Base-by-base conservation (phyloP, 2,888 invertebrate species). In the Polylopha cassiicola region DNA sequence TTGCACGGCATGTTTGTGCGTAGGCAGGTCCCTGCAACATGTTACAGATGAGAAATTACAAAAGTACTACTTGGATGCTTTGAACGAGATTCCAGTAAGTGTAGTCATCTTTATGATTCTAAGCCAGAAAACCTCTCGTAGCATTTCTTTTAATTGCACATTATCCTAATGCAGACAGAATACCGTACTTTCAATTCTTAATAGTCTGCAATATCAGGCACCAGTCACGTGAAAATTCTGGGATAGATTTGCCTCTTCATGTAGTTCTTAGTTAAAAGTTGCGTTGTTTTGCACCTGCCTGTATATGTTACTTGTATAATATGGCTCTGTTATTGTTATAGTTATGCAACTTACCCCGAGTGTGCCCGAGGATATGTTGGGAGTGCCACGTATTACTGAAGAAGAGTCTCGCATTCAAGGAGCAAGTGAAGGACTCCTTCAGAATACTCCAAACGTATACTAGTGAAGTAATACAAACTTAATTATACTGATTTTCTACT, bases 1-100 rank as follows among this genome's bases (percentile, higher is more conserved):
- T 2, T 84, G 84, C 45, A 71, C 66, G 54, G 65, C 73, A 2
- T 84, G 84, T 48, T 50, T 84, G 3, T 75, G 77, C 44, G 66
- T 77, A 4, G 77, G 68, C 1, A 60, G 71, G 13, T 52, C 58
- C 1, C 49, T 78, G 0, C 55, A 63, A 4, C 50, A 58, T 13
- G 48, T 82, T 9, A 63, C 51, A 1, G 59, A 79, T 18, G 60
- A 61, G n/a, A 70, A 61, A 51, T 21, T 66, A 1, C 67, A 61
- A 32, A 60, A 58, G 24, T 82, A 64, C 51, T 84, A 79, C 43
- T 30, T 72, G 16, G 55, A 72, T 16, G 55, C 60, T 0, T 39
- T 84, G 3, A 66, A 61, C 9, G 81, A 84, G 56, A 69, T 82
- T 36, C 73, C 73, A 20, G 81, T 81, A 54, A 74, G 76, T 65